phyloP scores from a whole-genome alignment of 1,140 invertebrate genomes.

The Cydia strobilella region DNA sequence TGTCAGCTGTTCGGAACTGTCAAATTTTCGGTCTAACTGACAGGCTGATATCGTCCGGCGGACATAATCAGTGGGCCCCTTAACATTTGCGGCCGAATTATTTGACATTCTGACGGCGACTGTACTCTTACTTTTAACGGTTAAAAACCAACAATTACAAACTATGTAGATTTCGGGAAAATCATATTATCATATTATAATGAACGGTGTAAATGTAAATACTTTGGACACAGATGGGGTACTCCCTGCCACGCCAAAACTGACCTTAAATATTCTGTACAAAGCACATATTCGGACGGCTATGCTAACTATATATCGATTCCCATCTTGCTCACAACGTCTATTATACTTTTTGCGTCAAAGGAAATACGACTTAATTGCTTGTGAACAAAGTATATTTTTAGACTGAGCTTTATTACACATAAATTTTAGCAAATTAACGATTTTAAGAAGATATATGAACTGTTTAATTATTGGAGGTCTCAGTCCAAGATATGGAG shows the following conservation, averaged over 20 bases:
- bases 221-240: not conserved
- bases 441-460: constrained; percentile 10
- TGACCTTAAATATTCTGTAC: not conserved
- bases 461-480: not conserved
- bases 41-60: no score
- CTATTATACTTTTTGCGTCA: not conserved
- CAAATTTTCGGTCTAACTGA: no score
- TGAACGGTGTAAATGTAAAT: constrained; percentile 4
- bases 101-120: no score
- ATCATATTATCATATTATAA: not conserved
- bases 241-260: not conserved
- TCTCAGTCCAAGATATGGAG: not conserved
- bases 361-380: not conserved
- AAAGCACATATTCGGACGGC: not conserved
- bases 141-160: not conserved
- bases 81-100: no score
- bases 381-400: not conserved
- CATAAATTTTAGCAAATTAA: constrained; percentile 6
- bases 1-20: no score
- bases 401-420: not conserved
- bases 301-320: not conserved
- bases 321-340: not conserved
- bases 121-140: no score
- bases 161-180: not conserved
- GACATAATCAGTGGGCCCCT: no score